Evolutionary conservation across 64 coral and sea anemone genomes (phyloP).

Genomic region (Actinia tenebrosa): DNA sequence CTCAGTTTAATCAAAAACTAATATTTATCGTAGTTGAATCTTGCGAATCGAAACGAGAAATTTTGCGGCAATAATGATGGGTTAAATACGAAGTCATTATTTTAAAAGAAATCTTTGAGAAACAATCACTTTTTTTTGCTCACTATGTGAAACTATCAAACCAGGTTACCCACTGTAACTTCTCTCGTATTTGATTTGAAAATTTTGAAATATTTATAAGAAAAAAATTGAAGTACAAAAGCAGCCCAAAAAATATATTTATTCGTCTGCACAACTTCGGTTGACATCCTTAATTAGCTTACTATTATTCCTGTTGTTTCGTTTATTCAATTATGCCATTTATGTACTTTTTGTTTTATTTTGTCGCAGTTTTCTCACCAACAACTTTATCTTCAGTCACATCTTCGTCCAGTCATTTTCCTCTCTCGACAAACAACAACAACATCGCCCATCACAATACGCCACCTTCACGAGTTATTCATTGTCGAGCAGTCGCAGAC

Average conservation of each 20-base stretch:
- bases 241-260: neutral
- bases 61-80: neutral
- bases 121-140: neutral
- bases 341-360: conserved; percentile 8
- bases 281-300: neutral
- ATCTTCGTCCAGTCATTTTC: conserved; percentile 48
- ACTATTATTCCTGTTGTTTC: conserved; percentile 11
- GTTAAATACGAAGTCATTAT: neutral
- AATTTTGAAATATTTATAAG: neutral
- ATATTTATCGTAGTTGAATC: neutral
- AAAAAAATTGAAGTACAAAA: neutral
- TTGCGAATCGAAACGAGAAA: neutral
- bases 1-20: neutral
- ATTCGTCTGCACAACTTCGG: neutral
- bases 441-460: conserved; percentile 85
- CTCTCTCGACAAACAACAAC: conserved; percentile 54
- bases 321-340: conserved; percentile 17
- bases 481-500: conserved; percentile 93
- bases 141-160: neutral
- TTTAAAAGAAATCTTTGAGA: neutral
- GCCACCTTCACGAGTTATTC: conserved; percentile 88
- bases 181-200: neutral
- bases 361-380: conserved; percentile 51
- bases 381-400: conserved; percentile 59
- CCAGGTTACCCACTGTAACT: neutral